phyloP scores from a whole-genome alignment of 1,140 invertebrate genomes.

The Trichoplusia ni region DNA sequence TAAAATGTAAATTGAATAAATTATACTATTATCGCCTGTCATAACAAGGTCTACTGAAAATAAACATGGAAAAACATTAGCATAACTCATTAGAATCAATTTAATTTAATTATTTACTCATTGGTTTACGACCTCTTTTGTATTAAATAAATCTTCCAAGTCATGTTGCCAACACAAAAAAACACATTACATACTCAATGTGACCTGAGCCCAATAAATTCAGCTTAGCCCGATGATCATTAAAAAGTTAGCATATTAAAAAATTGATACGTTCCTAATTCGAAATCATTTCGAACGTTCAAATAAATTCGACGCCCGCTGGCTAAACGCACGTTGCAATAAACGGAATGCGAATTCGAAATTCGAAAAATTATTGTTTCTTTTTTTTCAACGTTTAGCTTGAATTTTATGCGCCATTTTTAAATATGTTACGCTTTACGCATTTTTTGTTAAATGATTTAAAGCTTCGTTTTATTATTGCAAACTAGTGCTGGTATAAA shows the following conservation, averaged over 20 bases:
- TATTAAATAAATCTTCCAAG: not conserved
- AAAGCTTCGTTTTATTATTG: too few relatives aligned
- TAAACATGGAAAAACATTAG: too few relatives aligned
- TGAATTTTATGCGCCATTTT: not conserved
- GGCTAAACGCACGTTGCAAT: conserved; percentile 41
- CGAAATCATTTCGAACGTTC: conserved; percentile 46
- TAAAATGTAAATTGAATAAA: too few relatives aligned
- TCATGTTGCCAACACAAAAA: not conserved
- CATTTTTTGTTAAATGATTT: not conserved
- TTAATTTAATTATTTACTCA: too few relatives aligned
- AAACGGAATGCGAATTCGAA: conserved; percentile 46
- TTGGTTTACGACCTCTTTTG: not conserved
- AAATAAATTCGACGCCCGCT: conserved; percentile 40
- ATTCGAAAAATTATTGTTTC: conserved; percentile 14
- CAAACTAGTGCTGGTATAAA: too few relatives aligned
- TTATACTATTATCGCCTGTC: too few relatives aligned
- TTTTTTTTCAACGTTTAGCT: conserved; percentile 11
- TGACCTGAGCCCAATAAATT: conserved; percentile 1
- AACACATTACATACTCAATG: conserved; percentile 5
- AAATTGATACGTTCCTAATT: conserved; percentile 58
- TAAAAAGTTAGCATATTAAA: conserved; percentile 42
- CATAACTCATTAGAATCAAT: too few relatives aligned
- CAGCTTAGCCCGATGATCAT: conserved; percentile 25
- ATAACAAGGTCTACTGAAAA: too few relatives aligned
- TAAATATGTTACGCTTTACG: not conserved